Evolutionary conservation across 2,888 invertebrate species (phyloP).

Genomic region (Conops quadrifasciatus): DNA sequence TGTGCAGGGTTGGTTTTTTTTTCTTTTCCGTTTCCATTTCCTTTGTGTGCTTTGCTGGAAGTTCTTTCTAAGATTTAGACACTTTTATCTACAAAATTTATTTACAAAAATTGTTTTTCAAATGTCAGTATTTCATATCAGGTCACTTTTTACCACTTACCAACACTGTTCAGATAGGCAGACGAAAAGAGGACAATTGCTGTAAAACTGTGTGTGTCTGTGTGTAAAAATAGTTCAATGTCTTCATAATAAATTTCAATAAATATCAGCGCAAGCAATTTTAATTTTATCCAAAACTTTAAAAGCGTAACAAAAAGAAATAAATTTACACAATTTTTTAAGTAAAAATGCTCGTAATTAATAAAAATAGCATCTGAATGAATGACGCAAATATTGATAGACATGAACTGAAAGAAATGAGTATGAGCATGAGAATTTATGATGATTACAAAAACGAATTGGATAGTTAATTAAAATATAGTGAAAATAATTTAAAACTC

Average conservation of each 20-base stretch:
- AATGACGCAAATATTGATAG: no score
- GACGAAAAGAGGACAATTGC: neutral
- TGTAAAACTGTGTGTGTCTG: neutral
- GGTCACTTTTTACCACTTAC: neutral
- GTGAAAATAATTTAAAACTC: no score
- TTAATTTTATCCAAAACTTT: neutral
- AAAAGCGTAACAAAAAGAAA: neutral
- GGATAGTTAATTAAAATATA: no score
- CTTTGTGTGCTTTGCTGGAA: neutral
- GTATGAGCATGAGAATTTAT: no score
- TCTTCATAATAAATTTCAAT: neutral
- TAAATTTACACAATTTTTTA: neutral
- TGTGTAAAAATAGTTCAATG: slow-evolving; percentile 4
- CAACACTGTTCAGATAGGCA: neutral
- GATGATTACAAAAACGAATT: no score
- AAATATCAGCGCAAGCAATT: neutral
- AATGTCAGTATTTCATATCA: no score
- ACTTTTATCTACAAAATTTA: neutral
- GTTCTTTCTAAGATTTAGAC: neutral
- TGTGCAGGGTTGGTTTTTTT: neutral
- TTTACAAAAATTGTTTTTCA: neutral
- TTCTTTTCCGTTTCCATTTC: neutral
- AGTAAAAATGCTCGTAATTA: neutral
- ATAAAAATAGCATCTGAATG: no score
- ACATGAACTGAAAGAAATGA: no score